Conservation (phyloP, 2,113 vertebrate genomes). For the Lophochroa leadbeateri region DNA sequence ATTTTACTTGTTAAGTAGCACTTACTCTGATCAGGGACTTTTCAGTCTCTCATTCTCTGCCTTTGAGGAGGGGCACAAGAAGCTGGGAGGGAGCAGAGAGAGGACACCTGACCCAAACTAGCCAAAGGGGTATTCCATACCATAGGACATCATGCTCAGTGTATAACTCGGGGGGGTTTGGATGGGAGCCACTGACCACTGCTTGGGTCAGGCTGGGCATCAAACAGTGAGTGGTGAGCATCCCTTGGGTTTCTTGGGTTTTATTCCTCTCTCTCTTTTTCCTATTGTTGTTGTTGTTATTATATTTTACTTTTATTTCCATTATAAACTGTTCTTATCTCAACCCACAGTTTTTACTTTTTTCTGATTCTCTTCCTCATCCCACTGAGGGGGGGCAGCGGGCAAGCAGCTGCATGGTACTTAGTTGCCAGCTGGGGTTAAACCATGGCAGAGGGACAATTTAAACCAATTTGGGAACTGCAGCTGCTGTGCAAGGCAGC, state of each 20-base stretch:
- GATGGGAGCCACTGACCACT: background rate
- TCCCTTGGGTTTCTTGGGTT: background rate
- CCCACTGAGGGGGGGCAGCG: background rate
- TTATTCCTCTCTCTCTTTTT: background rate
- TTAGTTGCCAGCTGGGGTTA: background rate
- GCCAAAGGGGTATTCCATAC: background rate
- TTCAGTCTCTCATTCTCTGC: background rate
- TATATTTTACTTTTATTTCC: background rate
- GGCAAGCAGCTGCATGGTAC: background rate
- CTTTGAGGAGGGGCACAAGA: background rate
- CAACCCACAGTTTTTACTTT: background rate
- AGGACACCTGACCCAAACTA: background rate
- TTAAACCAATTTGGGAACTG: background rate
- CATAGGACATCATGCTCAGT: background rate
- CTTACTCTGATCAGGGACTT: background rate
- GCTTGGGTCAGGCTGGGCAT: background rate
- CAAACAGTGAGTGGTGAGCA: background rate
- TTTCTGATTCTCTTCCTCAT: background rate
- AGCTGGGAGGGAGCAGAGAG: background rate
- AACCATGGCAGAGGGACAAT: background rate
- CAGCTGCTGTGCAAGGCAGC: background rate
- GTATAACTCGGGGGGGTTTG: background rate
- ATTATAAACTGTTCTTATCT: background rate
- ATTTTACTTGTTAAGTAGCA: background rate
- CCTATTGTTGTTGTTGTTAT: background rate